Conservation (phyloP, 1,140 invertebrate species). For the Hylaeus volcanicus region DNA sequence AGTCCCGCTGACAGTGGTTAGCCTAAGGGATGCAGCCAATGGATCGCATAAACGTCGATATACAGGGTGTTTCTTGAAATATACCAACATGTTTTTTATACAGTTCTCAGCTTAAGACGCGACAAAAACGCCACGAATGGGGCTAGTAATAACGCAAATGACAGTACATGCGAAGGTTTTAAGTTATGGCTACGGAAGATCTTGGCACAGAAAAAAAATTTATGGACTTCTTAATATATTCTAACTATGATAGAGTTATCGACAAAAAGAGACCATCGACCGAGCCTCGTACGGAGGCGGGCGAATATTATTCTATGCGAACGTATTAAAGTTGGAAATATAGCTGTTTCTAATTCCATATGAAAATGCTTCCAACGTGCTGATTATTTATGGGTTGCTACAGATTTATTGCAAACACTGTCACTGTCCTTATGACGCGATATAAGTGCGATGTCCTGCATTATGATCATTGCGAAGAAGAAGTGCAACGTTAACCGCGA, state of each 20-base stretch:
- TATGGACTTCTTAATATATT: background rate
- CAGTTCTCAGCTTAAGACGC: background rate
- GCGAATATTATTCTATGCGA: background rate
- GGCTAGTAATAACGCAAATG: background rate
- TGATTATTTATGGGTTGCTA: too few species aligned
- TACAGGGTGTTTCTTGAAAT: conserved; percentile 14
- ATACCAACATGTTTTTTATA: background rate
- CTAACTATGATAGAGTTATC: too few species aligned
- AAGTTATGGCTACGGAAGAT: background rate
- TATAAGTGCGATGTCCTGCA: too few species aligned
- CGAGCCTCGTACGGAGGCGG: too few species aligned
- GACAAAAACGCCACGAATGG: background rate
- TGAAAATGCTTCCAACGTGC: too few species aligned
- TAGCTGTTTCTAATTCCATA: background rate
- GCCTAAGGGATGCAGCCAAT: conserved; percentile 26
- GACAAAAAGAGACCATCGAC: too few species aligned
- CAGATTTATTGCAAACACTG: too few species aligned
- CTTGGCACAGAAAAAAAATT: too few species aligned
- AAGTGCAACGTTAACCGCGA: too few species aligned
- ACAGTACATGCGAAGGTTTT: too few species aligned
- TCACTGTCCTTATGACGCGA: too few species aligned
- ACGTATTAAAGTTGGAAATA: background rate
- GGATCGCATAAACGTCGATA: background rate
- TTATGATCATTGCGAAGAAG: too few species aligned
- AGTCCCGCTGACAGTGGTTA: conserved; percentile 19